A percentile compares a stretch with the other conserved stretches of the same genome.
Evolutionary conservation across 1,140 invertebrate species (phyloP).

Genomic region (Hyphantria cunea): DNA sequence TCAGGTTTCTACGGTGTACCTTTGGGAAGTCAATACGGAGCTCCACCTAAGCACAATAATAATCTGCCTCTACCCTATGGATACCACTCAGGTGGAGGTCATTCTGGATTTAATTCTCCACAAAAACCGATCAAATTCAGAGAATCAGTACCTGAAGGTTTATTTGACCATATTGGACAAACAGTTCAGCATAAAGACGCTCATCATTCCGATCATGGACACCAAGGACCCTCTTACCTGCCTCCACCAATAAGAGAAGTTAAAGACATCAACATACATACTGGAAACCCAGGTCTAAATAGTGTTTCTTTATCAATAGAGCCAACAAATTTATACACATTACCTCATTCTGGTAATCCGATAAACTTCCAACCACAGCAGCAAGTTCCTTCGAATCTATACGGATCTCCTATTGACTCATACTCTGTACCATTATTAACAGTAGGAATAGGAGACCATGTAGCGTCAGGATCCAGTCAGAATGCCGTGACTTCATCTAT

Average conservation of each 20-base stretch:
- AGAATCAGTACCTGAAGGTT: constrained; percentile 85
- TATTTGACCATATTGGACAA: constrained; percentile 85
- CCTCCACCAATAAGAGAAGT: constrained; percentile 85
- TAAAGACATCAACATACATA: constrained; percentile 57
- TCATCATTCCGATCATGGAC: constrained; percentile 68
- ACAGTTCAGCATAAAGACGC: constrained; percentile 81
- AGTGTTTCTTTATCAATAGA: constrained; percentile 68
- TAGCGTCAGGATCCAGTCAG: constrained; percentile 68
- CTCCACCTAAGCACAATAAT: constrained; percentile 77
- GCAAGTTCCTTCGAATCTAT: constrained; percentile 58
- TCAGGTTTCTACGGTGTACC: constrained; percentile 82
- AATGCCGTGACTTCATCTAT: constrained; percentile 68
- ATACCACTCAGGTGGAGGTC: constrained; percentile 67
- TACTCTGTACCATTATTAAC: constrained; percentile 78
- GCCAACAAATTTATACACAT: constrained; percentile 76
- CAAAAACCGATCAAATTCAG: constrained; percentile 85
- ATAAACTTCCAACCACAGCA: constrained; percentile 59
- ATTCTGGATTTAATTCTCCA: constrained; percentile 75
- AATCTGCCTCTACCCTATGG: constrained; percentile 75
- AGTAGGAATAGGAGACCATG: constrained; percentile 77
- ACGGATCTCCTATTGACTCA: constrained; percentile 79
- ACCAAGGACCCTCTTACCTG: constrained; percentile 82
- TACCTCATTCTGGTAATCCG: constrained; percentile 70
- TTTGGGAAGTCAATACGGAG: constrained; percentile 81
- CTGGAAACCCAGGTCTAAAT: constrained; percentile 46